Percentiles rank a stretch among this genome's conserved stretches.
These are phyloP conservation scores for Stichopus horrens DNA, from an alignment of 53 echinoderm and acorn worm species.

Conservation along the genomic window DNA sequence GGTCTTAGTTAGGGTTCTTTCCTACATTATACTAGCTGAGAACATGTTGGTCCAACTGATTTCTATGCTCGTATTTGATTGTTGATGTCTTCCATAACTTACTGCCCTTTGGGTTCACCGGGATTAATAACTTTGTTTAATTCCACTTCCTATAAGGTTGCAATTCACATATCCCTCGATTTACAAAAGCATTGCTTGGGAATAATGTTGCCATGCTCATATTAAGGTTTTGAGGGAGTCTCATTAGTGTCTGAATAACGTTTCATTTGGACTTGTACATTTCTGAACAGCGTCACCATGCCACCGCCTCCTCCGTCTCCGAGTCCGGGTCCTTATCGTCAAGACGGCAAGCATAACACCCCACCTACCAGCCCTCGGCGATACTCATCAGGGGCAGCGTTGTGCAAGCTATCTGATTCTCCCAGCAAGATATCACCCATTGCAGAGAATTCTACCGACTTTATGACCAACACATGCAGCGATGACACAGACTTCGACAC, in stretches of 20 bases:
- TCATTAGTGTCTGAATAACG: not conserved
- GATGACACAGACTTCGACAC: conserved; percentile 31
- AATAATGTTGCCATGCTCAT: no score
- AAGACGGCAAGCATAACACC: conserved; percentile 6
- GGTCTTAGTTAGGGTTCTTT: no score
- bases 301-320: conserved; percentile 18
- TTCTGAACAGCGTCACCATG: not conserved
- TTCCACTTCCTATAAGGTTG: no score
- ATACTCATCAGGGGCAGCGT: conserved; percentile 10
- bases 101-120: no score
- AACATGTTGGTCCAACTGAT: no score
- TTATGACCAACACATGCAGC: conserved; percentile 19
- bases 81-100: no score
- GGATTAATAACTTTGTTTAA: no score
- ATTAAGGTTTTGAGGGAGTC: no score
- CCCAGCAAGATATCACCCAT: conserved; percentile 44
- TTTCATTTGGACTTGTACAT: not conserved
- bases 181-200: no score
- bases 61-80: no score
- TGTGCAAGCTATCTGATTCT: conserved; percentile 25
- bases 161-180: no score
- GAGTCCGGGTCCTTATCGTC: not conserved
- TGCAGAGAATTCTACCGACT: conserved; percentile 42
- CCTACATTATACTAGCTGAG: no score
- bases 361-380: conserved; percentile 44